Conservation (phyloP, 2,797 vertebrate species). For the Spinibarbus caldwelli region DNA sequence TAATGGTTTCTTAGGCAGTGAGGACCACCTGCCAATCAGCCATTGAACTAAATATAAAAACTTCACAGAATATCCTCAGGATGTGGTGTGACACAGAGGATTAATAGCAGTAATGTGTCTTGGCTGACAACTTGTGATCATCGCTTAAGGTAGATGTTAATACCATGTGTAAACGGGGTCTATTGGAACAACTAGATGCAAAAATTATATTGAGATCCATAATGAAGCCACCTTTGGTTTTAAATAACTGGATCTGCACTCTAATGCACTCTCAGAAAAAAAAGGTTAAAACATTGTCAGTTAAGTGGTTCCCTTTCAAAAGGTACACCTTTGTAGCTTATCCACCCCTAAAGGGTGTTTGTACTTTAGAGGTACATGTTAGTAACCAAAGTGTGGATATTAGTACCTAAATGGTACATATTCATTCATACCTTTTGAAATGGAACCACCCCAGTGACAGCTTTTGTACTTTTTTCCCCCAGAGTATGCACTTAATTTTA, state of each 20-base stretch:
- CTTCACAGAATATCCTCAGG: neutral
- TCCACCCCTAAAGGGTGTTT: too few species aligned
- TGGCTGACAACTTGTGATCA: neutral
- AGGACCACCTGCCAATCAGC: neutral
- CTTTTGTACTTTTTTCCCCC: too few species aligned
- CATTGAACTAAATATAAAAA: conserved; percentile 2
- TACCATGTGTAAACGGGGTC: neutral
- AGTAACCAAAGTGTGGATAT: too few species aligned
- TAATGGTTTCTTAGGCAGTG: neutral
- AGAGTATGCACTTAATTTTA: neutral
- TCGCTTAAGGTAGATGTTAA: neutral
- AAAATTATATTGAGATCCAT: neutral
- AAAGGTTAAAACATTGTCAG: too few species aligned
- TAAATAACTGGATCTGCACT: neutral
- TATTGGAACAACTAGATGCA: neutral
- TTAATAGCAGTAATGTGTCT: conserved; percentile 22
- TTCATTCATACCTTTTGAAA: too few species aligned
- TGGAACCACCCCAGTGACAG: neutral
- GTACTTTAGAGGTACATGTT: too few species aligned
- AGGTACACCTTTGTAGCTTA: too few species aligned
- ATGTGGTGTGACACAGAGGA: neutral
- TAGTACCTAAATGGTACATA: too few species aligned
- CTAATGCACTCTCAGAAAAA: too few species aligned
- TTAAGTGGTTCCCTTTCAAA: too few species aligned
- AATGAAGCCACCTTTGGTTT: neutral